Conservation (phyloP, 1,140 invertebrate species). For the Ceratosolen fusciceps region DNA sequence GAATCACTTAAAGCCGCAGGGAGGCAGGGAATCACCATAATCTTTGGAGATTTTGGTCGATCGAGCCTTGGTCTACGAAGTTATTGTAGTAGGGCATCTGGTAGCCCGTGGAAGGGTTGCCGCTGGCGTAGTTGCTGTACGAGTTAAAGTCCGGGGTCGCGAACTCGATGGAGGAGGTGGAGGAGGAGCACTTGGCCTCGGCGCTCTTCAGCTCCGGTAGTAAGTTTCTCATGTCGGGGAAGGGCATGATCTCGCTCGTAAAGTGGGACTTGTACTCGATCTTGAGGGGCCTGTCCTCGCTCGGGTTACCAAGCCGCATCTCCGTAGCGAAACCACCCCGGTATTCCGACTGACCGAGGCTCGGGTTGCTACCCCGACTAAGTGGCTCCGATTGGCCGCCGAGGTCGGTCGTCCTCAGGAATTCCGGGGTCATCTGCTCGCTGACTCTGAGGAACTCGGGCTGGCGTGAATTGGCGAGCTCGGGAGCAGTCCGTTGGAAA, state of each 20-base stretch:
- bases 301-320: neutral
- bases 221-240: slow-evolving; percentile 55
- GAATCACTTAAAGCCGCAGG: too few relatives aligned
- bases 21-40: slow-evolving; percentile 67
- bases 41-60: slow-evolving; percentile 66
- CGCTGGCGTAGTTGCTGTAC: slow-evolving; percentile 61
- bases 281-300: slow-evolving; percentile 48
- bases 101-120: slow-evolving; percentile 61
- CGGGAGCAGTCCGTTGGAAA: slow-evolving; percentile 57
- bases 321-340: neutral
- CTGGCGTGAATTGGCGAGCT: slow-evolving; percentile 55
- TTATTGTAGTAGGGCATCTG: slow-evolving; percentile 67
- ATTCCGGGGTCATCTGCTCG: slow-evolving; percentile 24
- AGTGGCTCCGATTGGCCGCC: neutral
- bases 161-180: slow-evolving; percentile 54
- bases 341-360: slow-evolving; percentile 11
- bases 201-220: slow-evolving; percentile 53
- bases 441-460: neutral
- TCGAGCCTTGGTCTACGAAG: slow-evolving; percentile 63
- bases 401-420: slow-evolving; percentile 51
- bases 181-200: slow-evolving; percentile 52
- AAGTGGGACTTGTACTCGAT: slow-evolving; percentile 58
- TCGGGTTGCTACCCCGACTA: neutral
- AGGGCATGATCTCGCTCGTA: slow-evolving; percentile 53
- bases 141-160: slow-evolving; percentile 61